These are phyloP conservation scores for Paratilapia polleni DNA, from an alignment of 2,113 vertebrate genomes.

Conservation along the genomic window DNA sequence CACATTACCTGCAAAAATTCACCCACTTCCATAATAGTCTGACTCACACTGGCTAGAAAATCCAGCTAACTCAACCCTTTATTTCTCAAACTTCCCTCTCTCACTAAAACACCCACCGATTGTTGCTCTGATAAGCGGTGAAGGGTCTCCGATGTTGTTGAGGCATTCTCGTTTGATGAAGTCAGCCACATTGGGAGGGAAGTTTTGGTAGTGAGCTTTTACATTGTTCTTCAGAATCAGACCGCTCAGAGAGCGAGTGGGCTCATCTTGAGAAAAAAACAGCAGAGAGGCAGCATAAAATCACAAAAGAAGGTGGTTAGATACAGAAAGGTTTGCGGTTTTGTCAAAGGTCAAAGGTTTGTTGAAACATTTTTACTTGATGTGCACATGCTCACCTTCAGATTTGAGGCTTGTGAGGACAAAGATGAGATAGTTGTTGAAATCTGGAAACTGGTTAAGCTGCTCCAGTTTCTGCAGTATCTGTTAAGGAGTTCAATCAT, in stretches of 20 bases:
- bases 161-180: conserved; percentile 97
- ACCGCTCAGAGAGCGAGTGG: conserved; percentile 94
- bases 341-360: no score
- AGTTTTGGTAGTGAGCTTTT: conserved; percentile 96
- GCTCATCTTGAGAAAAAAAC: conserved; percentile 83
- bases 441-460: conserved; percentile 94
- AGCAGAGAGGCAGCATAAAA: background rate
- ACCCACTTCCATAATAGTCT: conserved; percentile 53
- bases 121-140: conserved; percentile 93
- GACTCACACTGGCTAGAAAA: conserved; percentile 50
- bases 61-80: conserved; percentile 1
- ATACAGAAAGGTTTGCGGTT: background rate
- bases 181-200: conserved; percentile 90
- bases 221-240: conserved; percentile 97
- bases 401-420: conserved; percentile 93
- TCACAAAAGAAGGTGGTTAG: background rate
- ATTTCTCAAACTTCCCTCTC: conserved; percentile 1
- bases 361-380: background rate
- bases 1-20: conserved; percentile 42
- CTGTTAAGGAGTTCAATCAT: conserved; percentile 76
- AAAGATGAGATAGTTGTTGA: conserved; percentile 97
- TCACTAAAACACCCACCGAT: conserved; percentile 83
- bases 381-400: conserved; percentile 81
- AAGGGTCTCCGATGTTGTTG: conserved; percentile 93
- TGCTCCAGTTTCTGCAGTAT: conserved; percentile 91